A percentile compares a stretch with the other conserved stretches of the same genome.
phyloP scores from a whole-genome alignment of 2,113 vertebrate species.

The Nerophis lumbriciformis region DNA sequence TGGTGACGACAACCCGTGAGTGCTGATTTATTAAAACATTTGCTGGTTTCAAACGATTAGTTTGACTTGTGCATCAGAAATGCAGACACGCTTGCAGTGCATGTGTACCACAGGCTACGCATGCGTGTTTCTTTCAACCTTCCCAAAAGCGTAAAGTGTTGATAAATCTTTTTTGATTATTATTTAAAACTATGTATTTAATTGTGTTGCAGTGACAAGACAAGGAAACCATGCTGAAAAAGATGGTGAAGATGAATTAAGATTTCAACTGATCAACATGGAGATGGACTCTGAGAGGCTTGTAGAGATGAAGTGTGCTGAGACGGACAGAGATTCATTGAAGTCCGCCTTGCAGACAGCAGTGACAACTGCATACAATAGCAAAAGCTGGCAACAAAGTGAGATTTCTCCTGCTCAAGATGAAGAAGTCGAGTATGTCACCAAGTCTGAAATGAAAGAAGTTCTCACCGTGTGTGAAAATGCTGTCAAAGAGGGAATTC shows the following conservation, averaged over 20 bases:
- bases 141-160: too few species aligned
- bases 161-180: background rate
- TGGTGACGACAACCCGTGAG: too few species aligned
- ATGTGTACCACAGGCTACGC: too few species aligned
- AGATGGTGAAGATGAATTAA: conserved; percentile 63
- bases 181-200: background rate
- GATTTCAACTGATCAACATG: conserved; percentile 55
- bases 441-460: conserved; percentile 81
- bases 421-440: conserved; percentile 71
- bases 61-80: too few species aligned
- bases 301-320: conserved; percentile 66
- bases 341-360: conserved; percentile 70
- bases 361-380: conserved; percentile 57
- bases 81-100: too few species aligned
- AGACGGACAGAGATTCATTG: conserved; percentile 70
- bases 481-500: conserved; percentile 82
- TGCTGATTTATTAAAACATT: too few species aligned
- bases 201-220: conserved; percentile 44
- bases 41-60: too few species aligned
- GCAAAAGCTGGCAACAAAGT: conserved; percentile 40
- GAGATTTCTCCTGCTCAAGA: conserved; percentile 46
- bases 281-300: conserved; percentile 69
- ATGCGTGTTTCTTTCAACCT: too few species aligned
- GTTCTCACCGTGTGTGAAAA: conserved; percentile 88
- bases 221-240: conserved; percentile 64